Base-by-base conservation (phyloP, 2,113 vertebrate genomes). In the Tapirus terrestris region DNA sequence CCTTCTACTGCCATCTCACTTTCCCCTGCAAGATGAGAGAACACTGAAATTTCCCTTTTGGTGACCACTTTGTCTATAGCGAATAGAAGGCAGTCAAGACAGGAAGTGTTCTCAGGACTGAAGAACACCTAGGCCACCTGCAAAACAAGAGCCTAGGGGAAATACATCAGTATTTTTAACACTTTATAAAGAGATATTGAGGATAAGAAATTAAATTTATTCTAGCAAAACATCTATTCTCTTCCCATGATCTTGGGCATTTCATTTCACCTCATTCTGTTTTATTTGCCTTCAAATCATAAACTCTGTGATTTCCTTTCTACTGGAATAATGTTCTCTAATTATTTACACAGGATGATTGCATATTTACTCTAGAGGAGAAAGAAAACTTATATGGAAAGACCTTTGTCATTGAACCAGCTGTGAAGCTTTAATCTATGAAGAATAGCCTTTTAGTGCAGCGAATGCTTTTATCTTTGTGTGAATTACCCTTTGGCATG, bases 381-480 rank as follows among this genome's bases (percentile, higher is more conserved):
- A 97, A 96, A 84, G 92, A 96, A 93, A 95, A 95, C 61, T 58
- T 72, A 65, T 87, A 86, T 39, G 83, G 89, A 96, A 86, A 92
- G 93, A 86, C 91, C 77, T 97, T 94, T 96, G 96, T 89, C 96
- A 89, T 18, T 94, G 93, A 96, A 90, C 89, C 45, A 94, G 51
- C 85, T 72, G 65, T 29, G 82, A 91, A 90, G 72, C 72, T 96
- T 97, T 96, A 90, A 87, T 95, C 97, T 97, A 65, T 73, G 48
- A 80, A 95, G 93, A 95, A 87, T 90, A 94, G 75, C 27, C 70
- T 81, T 94, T 97, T 70, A 92, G 83, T 92, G 58, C 80, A 16
- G 3, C 23, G 45, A 87, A 83, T 56, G 76, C 56, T 92, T 95
- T 97, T 96, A 97, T 96, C 97, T 97, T 77, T 82, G 53, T 79